Evolutionary conservation across 2,113 vertebrate genomes (phyloP).

Genomic region (Phalacrocorax brasilianus): DNA sequence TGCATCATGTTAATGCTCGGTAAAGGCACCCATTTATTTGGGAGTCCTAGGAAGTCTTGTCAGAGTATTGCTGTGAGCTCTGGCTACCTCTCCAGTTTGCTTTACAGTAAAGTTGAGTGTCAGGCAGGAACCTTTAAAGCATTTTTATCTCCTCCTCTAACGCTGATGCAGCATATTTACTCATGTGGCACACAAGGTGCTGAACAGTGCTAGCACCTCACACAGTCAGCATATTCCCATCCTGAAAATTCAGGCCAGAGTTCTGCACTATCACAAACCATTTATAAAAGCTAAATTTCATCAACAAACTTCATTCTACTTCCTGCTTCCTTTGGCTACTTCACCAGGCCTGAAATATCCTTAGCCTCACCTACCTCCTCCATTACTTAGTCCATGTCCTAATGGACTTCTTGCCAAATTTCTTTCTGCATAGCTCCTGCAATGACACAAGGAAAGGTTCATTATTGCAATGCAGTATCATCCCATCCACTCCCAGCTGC

Average conservation of each 20-base stretch:
- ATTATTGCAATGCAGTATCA: neutral
- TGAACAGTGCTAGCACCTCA: neutral
- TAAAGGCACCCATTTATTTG: no score
- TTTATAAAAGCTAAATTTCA: neutral
- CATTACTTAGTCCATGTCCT: conserved; percentile 71
- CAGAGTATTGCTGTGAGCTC: neutral
- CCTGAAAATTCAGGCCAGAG: neutral
- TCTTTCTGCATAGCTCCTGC: conserved; percentile 74
- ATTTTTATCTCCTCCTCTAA: neutral
- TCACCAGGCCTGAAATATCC: neutral
- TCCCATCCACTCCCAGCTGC: conserved; percentile 12
- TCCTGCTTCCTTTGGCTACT: neutral
- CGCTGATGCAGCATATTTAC: neutral
- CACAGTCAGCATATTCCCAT: neutral
- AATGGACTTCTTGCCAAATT: conserved; percentile 52
- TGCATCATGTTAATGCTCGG: no score
- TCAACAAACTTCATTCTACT: neutral
- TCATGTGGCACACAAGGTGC: neutral
- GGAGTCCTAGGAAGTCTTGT: neutral
- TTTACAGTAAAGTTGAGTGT: neutral
- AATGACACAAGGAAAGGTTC: neutral
- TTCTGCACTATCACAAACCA: neutral
- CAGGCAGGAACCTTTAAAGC: neutral
- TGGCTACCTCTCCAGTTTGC: neutral
- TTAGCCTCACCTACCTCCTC: conserved; percentile 68